Conservation (phyloP, 2,888 invertebrate species). For the Andrena marginata region DNA sequence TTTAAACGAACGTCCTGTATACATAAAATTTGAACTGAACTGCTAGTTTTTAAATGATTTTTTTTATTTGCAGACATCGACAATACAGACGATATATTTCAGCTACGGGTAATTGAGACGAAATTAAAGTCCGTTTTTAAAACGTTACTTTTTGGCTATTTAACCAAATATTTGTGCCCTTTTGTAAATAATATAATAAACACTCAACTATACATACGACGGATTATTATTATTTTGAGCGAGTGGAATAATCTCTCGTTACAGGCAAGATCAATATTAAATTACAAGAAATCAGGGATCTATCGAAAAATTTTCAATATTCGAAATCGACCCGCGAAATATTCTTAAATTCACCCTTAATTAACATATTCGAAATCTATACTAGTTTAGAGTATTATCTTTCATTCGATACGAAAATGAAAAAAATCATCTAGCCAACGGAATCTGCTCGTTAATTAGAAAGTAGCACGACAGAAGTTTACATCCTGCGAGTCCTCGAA, state of each 20-base stretch:
- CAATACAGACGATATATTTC: background rate
- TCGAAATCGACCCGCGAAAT: background rate
- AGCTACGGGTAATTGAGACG: background rate
- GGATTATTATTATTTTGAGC: too few relatives aligned
- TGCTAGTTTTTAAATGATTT: too few relatives aligned
- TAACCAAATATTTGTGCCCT: background rate
- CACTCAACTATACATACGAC: background rate
- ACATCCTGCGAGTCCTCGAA: conserved; percentile 43
- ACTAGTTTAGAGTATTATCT: background rate
- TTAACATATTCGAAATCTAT: background rate
- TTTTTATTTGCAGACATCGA: background rate
- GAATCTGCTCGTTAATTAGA: conserved; percentile 49
- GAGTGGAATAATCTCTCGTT: background rate
- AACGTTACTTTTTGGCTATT: background rate
- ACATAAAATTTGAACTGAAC: too few relatives aligned
- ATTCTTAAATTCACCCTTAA: background rate
- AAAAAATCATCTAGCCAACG: conserved; percentile 8
- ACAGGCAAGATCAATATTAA: background rate
- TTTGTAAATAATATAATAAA: background rate
- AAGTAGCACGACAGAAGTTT: conserved; percentile 53
- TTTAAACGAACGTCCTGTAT: too few relatives aligned
- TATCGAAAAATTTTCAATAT: background rate
- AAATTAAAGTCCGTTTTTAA: background rate
- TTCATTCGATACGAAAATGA: background rate
- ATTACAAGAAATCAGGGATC: background rate